Evolutionary conservation across 2,113 vertebrate genomes (phyloP).

Genomic region (Anoura caudifer): DNA sequence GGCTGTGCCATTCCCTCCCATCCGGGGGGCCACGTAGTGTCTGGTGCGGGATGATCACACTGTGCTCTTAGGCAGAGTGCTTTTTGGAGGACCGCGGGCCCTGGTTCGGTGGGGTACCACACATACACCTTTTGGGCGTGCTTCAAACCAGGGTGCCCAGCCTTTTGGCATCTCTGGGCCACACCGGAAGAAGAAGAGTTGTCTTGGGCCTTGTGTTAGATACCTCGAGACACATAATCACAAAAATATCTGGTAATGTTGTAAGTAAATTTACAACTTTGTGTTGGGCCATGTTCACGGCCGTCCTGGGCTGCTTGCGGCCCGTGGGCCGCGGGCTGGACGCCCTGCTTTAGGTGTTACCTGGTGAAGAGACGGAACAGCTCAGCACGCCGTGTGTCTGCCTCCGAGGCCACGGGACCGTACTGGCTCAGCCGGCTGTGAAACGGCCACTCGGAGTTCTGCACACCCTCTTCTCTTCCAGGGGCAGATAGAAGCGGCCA

Average conservation of each 20-base stretch:
- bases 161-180: too few relatives aligned
- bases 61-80: background rate
- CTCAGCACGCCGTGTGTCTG: rapidly evolving
- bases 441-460: background rate
- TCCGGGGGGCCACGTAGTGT: rapidly evolving
- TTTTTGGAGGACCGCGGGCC: background rate
- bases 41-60: rapidly evolving
- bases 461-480: constrained; percentile 67
- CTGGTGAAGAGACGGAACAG: background rate
- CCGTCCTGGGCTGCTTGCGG: too few relatives aligned
- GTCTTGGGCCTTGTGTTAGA: too few relatives aligned
- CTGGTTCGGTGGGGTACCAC: background rate
- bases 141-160: too few relatives aligned
- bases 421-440: background rate
- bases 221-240: too few relatives aligned
- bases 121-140: too few relatives aligned
- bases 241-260: too few relatives aligned
- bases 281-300: too few relatives aligned
- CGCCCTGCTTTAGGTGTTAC: background rate
- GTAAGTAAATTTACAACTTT: too few relatives aligned
- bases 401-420: background rate
- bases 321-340: too few relatives aligned
- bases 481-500: constrained; percentile 90
- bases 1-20: rapidly evolving
- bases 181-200: too few relatives aligned